phyloP scores from a whole-genome alignment of 2,888 invertebrate genomes.

The Myopa testacea region DNA sequence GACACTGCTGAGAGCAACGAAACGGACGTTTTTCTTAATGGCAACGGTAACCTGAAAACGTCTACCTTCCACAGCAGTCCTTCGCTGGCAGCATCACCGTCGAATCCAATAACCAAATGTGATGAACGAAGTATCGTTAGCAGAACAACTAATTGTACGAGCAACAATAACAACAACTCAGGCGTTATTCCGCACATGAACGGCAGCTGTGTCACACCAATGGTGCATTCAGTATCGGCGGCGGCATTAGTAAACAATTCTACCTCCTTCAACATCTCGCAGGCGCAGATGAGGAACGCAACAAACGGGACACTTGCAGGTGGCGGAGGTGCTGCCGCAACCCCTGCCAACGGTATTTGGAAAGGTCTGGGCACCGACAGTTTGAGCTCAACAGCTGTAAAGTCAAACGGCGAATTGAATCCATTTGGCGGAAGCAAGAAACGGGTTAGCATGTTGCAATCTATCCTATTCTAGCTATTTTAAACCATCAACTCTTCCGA shows the following conservation, averaged over 20 bases:
- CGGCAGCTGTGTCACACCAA: conserved; percentile 28
- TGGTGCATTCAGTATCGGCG: conserved; percentile 48
- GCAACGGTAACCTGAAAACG: conserved; percentile 56
- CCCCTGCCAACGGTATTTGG: conserved; percentile 49
- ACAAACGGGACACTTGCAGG: conserved; percentile 20
- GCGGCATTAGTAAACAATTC: conserved; percentile 32
- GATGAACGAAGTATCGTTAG: conserved; percentile 53
- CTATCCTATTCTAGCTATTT: conserved; percentile 31
- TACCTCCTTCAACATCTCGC: conserved; percentile 44
- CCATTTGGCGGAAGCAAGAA: conserved; percentile 60
- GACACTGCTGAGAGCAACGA: conserved; percentile 52
- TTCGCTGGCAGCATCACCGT: conserved; percentile 53
- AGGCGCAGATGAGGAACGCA: conserved; percentile 34
- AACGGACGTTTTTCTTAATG: conserved; percentile 56
- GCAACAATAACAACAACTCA: conserved; percentile 40
- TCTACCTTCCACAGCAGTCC: conserved; percentile 57
- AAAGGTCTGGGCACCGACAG: conserved; percentile 50
- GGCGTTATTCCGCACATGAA: conserved; percentile 41
- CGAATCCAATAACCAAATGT: conserved; percentile 61
- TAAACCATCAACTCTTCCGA: conserved; percentile 16
- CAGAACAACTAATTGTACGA: conserved; percentile 48
- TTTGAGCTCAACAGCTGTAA: conserved; percentile 52
- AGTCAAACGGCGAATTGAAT: conserved; percentile 60
- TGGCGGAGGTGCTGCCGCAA: conserved; percentile 40
- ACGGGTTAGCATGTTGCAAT: conserved; percentile 61